Evolutionary conservation across 2,888 invertebrate species (phyloP), one percentile per base, ranked within the genome.

Genomic region (Drosophila sordidula): DNA sequence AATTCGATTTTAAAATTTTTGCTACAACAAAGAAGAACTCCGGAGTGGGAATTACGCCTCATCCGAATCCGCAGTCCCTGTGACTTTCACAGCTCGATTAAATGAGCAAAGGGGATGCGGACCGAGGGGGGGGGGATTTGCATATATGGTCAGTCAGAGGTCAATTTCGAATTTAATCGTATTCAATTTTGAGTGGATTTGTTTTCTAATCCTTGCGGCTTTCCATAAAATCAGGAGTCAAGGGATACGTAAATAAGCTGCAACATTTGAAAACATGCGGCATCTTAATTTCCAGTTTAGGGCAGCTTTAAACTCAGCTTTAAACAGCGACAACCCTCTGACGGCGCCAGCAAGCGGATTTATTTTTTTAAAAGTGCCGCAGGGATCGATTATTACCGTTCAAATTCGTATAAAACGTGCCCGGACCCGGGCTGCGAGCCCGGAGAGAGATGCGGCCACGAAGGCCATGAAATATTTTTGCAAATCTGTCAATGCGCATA

Each of bases 341-440:
- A 34, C 22, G 39, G 63, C 87, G 86, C 87, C 87, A 83, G 78
- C 88, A 90, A 90, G 87, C 90, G 85, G 90, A 90, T 90, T 91
- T 90, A 81, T 57, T 63, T 52, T 51, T 50, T 47, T 59, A 29
- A 88, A 91, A 91, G 90, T 90, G 91, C 92, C 91, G 86, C 89
- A 80, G 92, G 91, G 92, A 92, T 91, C 91, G 91, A 92, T 92
- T 92, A 92, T 92, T 91, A 89, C 90, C 91, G 88, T 90, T 92
- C 91, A 91, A 92, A 91, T 85, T 90, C 91, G 87, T 87, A 91
- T 90, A 88, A 90, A 91, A 91, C 91, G 91, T 91, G 91, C 89
- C 84, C 84, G 78, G 14, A 68, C 46, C 51, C 58, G 14, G 44
- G 34, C 55, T 58, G 57, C 58, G 47, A 50, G 66, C 65, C 73